Conservation (phyloP, 2,113 vertebrate genomes). For the Cranoglanis bouderius region DNA sequence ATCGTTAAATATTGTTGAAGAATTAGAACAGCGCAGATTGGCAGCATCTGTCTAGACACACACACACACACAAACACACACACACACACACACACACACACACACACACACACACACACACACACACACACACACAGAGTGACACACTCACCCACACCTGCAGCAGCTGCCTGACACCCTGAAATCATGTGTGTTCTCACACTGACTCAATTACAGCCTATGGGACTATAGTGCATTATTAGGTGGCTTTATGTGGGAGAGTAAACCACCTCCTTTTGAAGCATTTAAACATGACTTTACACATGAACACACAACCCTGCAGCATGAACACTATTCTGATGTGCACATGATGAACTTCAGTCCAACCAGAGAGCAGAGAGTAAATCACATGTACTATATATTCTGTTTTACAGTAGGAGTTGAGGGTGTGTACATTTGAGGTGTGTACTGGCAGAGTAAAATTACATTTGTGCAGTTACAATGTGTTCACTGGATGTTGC, state of each 20-base stretch:
- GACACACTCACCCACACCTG: slow-evolving; percentile 28
- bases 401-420: neutral
- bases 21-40: slow-evolving; percentile 29
- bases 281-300: neutral
- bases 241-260: slow-evolving; percentile 14
- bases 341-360: neutral
- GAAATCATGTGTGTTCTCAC: slow-evolving; percentile 22
- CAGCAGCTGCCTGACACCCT: slow-evolving; percentile 28
- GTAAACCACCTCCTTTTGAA: slow-evolving; percentile 20
- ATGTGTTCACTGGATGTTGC: neutral
- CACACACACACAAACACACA: slow-evolving; percentile 24
- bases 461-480: neutral
- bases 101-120: slow-evolving; percentile 17
- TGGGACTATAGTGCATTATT: slow-evolving; percentile 24
- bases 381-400: neutral
- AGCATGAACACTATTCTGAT: neutral
- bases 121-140: slow-evolving; percentile 25
- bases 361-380: neutral
- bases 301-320: slow-evolving; percentile 6
- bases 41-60: slow-evolving; percentile 33
- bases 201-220: slow-evolving; percentile 34
- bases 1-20: slow-evolving; percentile 24
- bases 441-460: neutral
- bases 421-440: neutral
- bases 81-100: neutral